Evolutionary conservation across 2,797 vertebrate species (phyloP).

Genomic region (Eleutherodactylus coqui): DNA sequence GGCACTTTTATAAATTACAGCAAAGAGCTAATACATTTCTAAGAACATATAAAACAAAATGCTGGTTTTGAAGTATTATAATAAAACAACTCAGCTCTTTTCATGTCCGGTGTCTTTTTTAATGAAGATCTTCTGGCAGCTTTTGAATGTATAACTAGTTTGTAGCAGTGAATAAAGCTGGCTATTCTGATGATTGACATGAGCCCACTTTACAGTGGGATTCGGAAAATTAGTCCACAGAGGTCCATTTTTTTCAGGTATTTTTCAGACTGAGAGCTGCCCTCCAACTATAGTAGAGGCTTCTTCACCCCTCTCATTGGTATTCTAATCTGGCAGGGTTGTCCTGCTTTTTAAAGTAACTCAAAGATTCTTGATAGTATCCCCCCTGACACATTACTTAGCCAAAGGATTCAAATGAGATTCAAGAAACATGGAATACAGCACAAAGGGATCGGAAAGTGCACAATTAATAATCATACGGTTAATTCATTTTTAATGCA

Average conservation of each 20-base stretch:
- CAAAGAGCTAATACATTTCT: conserved; percentile 80
- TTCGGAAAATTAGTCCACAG: conserved; percentile 99
- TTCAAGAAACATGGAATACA: conserved; percentile 96
- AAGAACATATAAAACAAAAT: conserved; percentile 86
- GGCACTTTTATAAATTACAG: conserved; percentile 78
- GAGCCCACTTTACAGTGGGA: conserved; percentile 99
- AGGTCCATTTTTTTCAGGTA: conserved; percentile 95
- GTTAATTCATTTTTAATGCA: conserved; percentile 98
- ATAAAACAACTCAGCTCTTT: conserved; percentile 83
- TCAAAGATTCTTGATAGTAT: conserved; percentile 92
- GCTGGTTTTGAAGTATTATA: conserved; percentile 82
- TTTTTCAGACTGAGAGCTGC: conserved; percentile 92
- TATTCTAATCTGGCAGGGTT: conserved; percentile 95
- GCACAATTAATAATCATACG: conserved; percentile 99
- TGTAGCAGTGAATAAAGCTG: conserved; percentile 99
- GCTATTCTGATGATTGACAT: conserved; percentile 99
- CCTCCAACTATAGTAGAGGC: conserved; percentile 97
- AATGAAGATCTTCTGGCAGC: conserved; percentile 88
- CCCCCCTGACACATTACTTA: conserved; percentile 96
- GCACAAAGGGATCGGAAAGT: conserved; percentile 99
- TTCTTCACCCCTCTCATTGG: conserved; percentile 99
- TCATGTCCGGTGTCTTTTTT: conserved; percentile 84
- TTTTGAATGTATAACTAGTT: conserved; percentile 95
- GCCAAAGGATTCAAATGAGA: conserved; percentile 97
- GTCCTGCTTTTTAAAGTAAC: conserved; percentile 98